Evolutionary conservation across 2,888 invertebrate genomes (phyloP).

Genomic region (Pediacus dermestoides): DNA sequence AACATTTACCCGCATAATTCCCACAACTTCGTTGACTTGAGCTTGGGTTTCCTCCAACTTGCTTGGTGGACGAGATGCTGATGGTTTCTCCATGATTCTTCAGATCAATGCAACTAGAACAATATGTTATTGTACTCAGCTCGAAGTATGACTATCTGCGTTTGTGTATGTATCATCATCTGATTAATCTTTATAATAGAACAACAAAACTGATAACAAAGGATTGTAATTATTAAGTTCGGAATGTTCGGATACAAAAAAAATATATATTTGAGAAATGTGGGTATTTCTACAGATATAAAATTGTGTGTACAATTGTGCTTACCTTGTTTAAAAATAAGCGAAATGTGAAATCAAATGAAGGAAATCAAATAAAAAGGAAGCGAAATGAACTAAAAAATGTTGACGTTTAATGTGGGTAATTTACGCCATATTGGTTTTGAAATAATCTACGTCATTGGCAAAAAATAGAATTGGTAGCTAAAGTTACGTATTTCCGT

Average conservation of each 20-base stretch:
- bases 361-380: conserved; percentile 3
- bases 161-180: too few relatives aligned
- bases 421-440: conserved; percentile 1
- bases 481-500: too few relatives aligned
- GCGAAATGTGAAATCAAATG: not conserved
- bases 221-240: not conserved
- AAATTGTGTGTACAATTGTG: not conserved
- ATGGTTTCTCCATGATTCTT: conserved; percentile 33
- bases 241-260: not conserved
- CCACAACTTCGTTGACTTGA: conserved; percentile 68
- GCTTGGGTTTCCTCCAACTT: conserved; percentile 48
- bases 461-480: not conserved
- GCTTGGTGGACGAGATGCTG: conserved; percentile 31
- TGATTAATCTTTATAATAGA: not conserved
- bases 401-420: conserved; percentile 1
- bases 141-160: too few relatives aligned
- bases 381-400: conserved; percentile 6
- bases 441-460: not conserved
- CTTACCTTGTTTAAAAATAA: conserved; percentile 2
- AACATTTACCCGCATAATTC: conserved; percentile 94
- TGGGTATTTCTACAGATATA: not conserved
- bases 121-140: too few relatives aligned
- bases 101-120: not conserved
- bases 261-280: not conserved
- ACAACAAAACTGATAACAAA: not conserved